Evolutionary conservation across 2,113 vertebrate genomes (phyloP).

Genomic region (Mola mola): DNA sequence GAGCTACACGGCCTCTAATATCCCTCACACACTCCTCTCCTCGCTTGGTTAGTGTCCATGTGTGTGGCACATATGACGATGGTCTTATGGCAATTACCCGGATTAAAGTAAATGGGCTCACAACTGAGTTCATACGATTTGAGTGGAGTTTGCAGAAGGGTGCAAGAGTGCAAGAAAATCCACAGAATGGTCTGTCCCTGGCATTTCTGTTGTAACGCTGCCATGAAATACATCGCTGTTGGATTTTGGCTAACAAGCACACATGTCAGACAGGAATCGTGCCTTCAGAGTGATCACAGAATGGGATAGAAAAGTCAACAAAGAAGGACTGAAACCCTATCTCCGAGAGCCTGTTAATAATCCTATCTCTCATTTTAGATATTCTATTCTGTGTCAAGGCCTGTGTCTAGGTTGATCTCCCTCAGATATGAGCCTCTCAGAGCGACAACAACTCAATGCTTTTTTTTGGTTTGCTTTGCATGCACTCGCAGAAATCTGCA

Average conservation of each 20-base stretch:
- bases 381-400: not conserved
- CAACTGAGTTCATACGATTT: conserved; percentile 34
- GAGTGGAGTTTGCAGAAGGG: too few relatives aligned
- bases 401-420: not conserved
- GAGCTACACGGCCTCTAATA: conserved; percentile 24
- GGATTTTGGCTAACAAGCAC: not conserved
- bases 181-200: conserved; percentile 1
- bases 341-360: too few relatives aligned
- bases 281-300: not conserved
- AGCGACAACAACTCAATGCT: not conserved
- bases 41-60: not conserved
- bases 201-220: conserved; percentile 24
- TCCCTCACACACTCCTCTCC: not conserved
- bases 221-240: conserved; percentile 7
- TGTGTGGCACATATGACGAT: not conserved
- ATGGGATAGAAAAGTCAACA: too few relatives aligned
- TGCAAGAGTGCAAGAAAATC: not conserved
- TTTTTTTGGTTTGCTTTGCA: conserved; percentile 22
- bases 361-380: not conserved
- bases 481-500: conserved; percentile 19
- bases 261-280: not conserved
- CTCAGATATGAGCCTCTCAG: conserved; percentile 1
- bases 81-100: conserved; percentile 22
- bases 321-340: too few relatives aligned
- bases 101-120: conserved; percentile 20